Percentiles rank a stretch among this genome's conserved stretches.
Evolutionary conservation across 2,113 vertebrate species (phyloP).

Genomic region (Montifringilla adamsi): DNA sequence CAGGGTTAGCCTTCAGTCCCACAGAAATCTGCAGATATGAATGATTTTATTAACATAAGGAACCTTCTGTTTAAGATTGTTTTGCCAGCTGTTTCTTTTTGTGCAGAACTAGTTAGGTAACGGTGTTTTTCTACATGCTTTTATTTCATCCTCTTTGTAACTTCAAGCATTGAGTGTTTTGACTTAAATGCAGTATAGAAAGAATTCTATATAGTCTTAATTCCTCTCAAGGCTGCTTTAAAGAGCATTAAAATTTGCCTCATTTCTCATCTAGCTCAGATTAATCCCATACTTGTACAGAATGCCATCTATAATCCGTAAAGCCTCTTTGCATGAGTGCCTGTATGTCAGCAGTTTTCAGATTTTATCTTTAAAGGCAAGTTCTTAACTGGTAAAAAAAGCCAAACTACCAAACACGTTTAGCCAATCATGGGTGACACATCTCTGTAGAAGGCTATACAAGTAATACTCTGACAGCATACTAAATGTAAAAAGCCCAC

Average conservation of each 20-base stretch:
- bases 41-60: neutral
- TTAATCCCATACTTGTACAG: neutral
- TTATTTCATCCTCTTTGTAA: neutral
- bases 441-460: neutral
- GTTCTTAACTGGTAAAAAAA: neutral
- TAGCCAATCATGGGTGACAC: neutral
- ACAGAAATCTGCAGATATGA: rapidly evolving
- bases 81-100: neutral
- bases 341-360: slow-evolving; percentile 8
- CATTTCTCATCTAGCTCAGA: neutral
- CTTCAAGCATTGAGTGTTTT: neutral
- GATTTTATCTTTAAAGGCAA: slow-evolving; percentile 2
- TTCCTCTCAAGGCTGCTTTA: neutral
- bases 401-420: neutral
- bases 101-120: neutral
- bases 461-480: neutral
- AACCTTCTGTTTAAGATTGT: neutral
- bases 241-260: neutral
- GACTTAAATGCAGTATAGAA: neutral
- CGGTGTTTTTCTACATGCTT: neutral
- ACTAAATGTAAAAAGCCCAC: slow-evolving; percentile 1
- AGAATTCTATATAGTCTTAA: neutral
- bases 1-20: neutral
- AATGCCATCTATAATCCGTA: slow-evolving; percentile 18
- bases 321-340: neutral